Evolutionary conservation across 2,797 vertebrate genomes (phyloP).

Genomic region (Martes flavigula): DNA sequence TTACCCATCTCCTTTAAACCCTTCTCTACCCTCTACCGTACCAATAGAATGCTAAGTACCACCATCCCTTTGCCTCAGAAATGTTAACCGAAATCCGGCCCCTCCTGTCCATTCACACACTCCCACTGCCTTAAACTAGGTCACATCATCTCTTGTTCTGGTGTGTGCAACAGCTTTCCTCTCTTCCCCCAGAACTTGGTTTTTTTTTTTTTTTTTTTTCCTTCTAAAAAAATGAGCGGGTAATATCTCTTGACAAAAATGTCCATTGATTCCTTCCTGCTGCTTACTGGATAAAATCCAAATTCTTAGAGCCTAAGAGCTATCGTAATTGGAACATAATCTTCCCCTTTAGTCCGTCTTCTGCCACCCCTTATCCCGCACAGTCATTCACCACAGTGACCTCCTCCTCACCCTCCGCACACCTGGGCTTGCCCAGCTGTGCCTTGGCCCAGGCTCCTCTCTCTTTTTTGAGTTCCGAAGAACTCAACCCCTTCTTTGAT

Average conservation of each 20-base stretch:
- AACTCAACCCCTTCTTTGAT: neutral
- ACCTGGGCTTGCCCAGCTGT: accelerated
- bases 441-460: neutral
- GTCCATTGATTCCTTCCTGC: neutral
- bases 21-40: neutral
- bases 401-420: neutral
- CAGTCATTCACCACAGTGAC: accelerated
- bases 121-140: neutral
- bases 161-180: neutral
- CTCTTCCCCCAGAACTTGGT: neutral
- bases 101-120: neutral
- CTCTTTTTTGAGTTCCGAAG: neutral
- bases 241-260: neutral
- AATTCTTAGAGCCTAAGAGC: neutral
- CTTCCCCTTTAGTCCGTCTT: neutral
- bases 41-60: neutral
- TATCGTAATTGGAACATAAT: neutral
- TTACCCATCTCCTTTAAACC: neutral
- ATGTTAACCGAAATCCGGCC: neutral
- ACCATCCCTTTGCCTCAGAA: neutral
- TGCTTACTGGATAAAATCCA: neutral
- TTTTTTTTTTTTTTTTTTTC: neutral
- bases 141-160: neutral
- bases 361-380: neutral
- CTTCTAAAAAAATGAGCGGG: neutral